Conservation (phyloP, 35 echinoderm and acorn worm species). For the Heliocidaris erythrogramma region DNA sequence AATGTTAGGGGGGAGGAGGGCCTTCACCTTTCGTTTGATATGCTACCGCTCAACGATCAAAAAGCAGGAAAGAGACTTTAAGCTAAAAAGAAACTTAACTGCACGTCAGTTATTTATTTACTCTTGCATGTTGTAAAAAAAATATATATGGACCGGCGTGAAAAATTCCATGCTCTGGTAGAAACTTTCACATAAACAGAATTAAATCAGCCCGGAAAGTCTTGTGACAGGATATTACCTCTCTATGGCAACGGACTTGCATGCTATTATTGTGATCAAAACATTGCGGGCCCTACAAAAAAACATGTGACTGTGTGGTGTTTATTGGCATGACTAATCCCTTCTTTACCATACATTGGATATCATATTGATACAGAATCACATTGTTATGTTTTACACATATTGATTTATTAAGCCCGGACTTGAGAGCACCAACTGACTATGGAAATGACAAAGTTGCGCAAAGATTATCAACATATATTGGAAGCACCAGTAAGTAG, state of each 20-base stretch:
- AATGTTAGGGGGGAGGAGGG: no score
- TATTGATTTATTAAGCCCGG: background rate
- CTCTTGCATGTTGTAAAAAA: no score
- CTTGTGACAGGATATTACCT: background rate
- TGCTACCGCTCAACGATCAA: no score
- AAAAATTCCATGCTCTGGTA: no score
- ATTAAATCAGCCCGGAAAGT: background rate
- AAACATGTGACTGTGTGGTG: background rate
- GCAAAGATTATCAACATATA: background rate
- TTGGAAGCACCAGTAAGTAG: background rate
- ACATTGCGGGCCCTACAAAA: background rate
- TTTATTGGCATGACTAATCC: background rate
- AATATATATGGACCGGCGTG: no score
- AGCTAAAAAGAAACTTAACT: no score
- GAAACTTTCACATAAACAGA: background rate
- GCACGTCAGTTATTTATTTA: no score
- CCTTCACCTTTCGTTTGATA: no score
- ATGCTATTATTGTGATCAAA: background rate
- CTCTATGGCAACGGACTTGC: background rate
- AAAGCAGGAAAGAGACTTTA: no score
- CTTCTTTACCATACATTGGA: no score
- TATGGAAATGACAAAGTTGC: background rate
- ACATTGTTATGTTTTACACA: background rate
- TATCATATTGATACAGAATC: no score
- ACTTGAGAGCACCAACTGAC: background rate